Evolutionary conservation across 2,797 vertebrate species (phyloP), one percentile per base, ranked within the genome.

Genomic region (Paedocypris micromegethes): DNA sequence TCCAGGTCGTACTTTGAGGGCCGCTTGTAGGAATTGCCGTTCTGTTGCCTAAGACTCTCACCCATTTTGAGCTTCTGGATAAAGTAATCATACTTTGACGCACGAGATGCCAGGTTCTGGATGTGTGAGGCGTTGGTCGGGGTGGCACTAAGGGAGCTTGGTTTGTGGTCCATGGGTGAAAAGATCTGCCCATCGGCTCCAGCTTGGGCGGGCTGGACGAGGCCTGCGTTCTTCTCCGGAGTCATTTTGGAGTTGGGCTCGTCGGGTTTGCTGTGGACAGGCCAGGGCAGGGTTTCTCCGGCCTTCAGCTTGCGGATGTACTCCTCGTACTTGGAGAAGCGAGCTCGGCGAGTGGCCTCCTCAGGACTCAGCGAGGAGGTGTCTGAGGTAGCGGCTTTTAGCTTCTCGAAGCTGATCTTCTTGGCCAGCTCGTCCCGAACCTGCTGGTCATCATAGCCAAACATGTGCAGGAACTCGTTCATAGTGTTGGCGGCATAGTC

Each of bases 401-500:
- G 87, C 87, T 94, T 97, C 79, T 97, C 94, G 38, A 97, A 95
- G 90, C 93, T 96, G 83, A 98, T 92, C 88, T 98, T 98, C 85
- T 92, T 93, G 83, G 93, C 93, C 88, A 98, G 89, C 84, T 98
- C 96, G 2, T 98, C 96, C 78, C 93, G 86, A 69, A 92, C 93
- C 85, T 97, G 95, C 88, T 98, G 95, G 86, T 97, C 94, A 0
- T 95, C 91, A 0, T 99, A 99, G 81, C 96, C 96, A 0, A 96
- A 99, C 96, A 99, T 97, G 85, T 95, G 93, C 54, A 99, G 88
- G 84, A 98, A 95, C 86, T 98, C 96, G 0, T 89, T 99, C 96
- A 99, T 94, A 86, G 96, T 98, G 88, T 91, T 96, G 80, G 96
- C 93, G 0, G 96, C 96, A n/a, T 97, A 98, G 88, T 99, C 96